phyloP scores from a whole-genome alignment of 2,113 vertebrate genomes.

The Chiloscyllium plagiosum region DNA sequence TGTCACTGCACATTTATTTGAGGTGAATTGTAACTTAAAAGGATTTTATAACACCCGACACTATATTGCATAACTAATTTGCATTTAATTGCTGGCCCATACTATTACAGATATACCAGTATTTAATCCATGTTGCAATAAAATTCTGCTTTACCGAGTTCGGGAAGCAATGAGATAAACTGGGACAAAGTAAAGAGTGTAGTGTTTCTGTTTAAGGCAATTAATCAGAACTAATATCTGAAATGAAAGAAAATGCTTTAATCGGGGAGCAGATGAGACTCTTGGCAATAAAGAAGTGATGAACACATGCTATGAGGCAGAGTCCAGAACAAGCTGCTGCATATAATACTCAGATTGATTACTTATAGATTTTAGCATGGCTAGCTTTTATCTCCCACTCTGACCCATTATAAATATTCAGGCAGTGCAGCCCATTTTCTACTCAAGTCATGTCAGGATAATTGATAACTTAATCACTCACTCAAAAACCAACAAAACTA shows the following conservation, averaged over 20 bases:
- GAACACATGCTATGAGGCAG: background rate
- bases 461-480: slow-evolving; percentile 5
- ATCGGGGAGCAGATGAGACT: background rate
- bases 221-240: background rate
- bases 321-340: background rate
- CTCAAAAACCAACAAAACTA: background rate
- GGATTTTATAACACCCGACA: background rate
- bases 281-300: background rate
- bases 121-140: background rate
- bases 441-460: background rate
- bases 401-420: slow-evolving; percentile 23
- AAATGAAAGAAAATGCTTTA: background rate
- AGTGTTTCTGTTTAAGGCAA: background rate
- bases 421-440: background rate
- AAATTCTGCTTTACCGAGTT: background rate
- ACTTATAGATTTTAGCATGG: background rate
- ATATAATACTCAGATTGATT: background rate
- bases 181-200: background rate
- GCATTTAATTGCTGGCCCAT: background rate
- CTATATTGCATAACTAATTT: background rate
- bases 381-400: background rate
- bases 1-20: background rate
- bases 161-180: background rate
- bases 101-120: background rate
- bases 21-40: background rate